Evolutionary conservation across 1,140 invertebrate genomes (phyloP).

Genomic region (Macrobrachium rosenbergii): DNA sequence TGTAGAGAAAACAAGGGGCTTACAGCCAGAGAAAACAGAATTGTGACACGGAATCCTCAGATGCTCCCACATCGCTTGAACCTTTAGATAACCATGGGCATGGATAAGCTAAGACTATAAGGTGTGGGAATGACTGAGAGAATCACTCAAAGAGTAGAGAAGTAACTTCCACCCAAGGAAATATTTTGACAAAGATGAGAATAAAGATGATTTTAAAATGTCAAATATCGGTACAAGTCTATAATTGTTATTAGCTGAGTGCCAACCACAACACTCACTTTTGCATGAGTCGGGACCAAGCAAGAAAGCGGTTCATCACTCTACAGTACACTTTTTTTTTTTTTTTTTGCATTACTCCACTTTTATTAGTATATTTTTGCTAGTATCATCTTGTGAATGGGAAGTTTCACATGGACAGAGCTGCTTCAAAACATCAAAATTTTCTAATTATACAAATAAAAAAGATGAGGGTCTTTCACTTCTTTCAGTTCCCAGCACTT

Average conservation of each 20-base stretch:
- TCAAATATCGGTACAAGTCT: conserved; percentile 39
- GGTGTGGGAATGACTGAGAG: conserved; percentile 14
- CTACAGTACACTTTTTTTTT: conserved; percentile 20
- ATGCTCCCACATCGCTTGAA: too few relatives aligned
- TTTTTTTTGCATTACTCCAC: background rate
- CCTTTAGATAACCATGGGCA: too few relatives aligned
- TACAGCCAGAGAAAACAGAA: too few relatives aligned
- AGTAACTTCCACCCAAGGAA: conserved; percentile 13
- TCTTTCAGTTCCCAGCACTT: conserved; percentile 17
- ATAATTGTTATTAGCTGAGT: conserved; percentile 52
- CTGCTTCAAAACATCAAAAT: conserved; percentile 13
- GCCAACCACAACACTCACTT: conserved; percentile 46
- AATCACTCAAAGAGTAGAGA: background rate
- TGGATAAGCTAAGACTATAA: background rate
- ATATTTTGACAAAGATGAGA: conserved; percentile 24
- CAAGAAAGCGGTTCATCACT: conserved; percentile 54
- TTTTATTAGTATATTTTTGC: conserved; percentile 13
- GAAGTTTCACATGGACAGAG: background rate
- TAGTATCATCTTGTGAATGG: background rate
- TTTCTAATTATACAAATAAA: background rate
- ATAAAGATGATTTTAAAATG: conserved; percentile 37
- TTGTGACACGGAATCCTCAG: too few relatives aligned
- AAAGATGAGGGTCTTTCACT: background rate
- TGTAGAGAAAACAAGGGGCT: too few relatives aligned
- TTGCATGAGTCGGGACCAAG: conserved; percentile 53